Base-by-base conservation (phyloP, 2,888 invertebrate genomes). In the Apamea monoglypha region DNA sequence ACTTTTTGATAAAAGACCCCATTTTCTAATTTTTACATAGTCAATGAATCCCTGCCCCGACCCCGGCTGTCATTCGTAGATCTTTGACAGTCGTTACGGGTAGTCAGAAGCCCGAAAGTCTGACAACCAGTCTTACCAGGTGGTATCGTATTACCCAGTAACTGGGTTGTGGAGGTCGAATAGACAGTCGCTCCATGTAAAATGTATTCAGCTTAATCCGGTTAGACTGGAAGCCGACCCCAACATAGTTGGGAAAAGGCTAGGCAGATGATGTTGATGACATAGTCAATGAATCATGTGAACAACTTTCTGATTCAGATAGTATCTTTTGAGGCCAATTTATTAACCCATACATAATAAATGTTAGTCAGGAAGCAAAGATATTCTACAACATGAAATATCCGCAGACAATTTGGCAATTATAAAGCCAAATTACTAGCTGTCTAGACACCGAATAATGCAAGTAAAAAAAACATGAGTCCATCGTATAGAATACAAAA, bases 381-480 rank as follows among this genome's bases (percentile, higher is more conserved):
- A 3, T 7, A 36, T 7, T 70, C 12, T 29, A 40, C 2, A 40
- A 25, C 2, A 25, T 29, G 25, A 21, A 25, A 71, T 16, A 12
- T 0, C 18, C 12, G 63, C 36, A 40, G 8, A 2, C 2, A 25
- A 3, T 47, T 50, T 18, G 1, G 0, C n/a, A n/a, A n/a, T n/a
- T n/a, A n/a, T n/a, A n/a, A n/a, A n/a, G n/a, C n/a, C n/a, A n/a
- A n/a, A n/a, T n/a, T n/a, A n/a, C n/a, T n/a, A n/a, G n/a, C 7
- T 18, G n/a, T 40, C n/a, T 61, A 61, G 29, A 68, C 56, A 59
- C 25, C 70, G 29, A 40, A 71, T 50, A 80, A 80, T 59, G 32
- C 0, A 79, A 79, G 66, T 59, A 8, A 69, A 21, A 56, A 53
- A n/a, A 50, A 70, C 6, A 7, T 12, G 1, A 32, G 5, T 21